These are phyloP conservation scores for Lanius collurio DNA, from an alignment of 2,113 vertebrate species.

Conservation along the genomic window DNA sequence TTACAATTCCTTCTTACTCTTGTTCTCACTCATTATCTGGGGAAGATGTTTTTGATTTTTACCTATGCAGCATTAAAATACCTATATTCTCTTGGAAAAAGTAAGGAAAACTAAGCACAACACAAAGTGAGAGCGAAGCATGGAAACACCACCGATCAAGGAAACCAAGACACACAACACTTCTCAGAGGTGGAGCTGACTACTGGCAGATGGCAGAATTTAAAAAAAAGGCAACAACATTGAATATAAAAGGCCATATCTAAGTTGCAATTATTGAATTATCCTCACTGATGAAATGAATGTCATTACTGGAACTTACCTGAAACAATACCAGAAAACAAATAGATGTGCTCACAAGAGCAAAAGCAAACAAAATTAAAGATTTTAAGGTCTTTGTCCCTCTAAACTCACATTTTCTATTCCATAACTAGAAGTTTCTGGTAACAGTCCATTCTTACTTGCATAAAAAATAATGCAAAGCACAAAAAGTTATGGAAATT, in stretches of 20 bases:
- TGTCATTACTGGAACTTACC: background rate
- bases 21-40: background rate
- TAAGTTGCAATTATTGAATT: background rate
- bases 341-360: background rate
- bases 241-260: background rate
- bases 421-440: background rate
- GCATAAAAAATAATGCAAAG: background rate
- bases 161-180: background rate
- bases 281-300: background rate
- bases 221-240: background rate
- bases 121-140: background rate
- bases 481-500: background rate
- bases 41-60: background rate
- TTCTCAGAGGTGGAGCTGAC: background rate
- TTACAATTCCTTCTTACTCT: background rate
- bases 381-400: background rate
- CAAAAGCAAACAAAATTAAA: background rate
- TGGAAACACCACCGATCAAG: background rate
- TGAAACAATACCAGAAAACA: background rate
- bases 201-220: background rate
- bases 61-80: background rate
- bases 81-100: background rate
- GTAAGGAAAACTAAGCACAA: background rate
- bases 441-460: background rate
- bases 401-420: background rate